phyloP scores from a whole-genome alignment of 2,797 vertebrate genomes.

The Echeneis naucrates region DNA sequence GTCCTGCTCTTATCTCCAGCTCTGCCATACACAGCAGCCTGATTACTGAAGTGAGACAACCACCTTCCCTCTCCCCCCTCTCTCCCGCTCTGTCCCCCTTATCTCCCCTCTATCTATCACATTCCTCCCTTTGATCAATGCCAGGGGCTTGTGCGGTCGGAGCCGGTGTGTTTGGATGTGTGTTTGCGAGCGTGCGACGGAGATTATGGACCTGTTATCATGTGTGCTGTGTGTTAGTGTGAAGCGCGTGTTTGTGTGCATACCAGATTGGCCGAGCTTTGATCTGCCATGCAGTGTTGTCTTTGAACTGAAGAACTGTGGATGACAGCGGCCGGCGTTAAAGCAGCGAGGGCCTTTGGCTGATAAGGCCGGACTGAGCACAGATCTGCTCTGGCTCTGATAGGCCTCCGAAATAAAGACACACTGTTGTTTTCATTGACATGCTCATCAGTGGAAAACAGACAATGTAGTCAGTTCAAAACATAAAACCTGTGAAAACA shows the following conservation, averaged over 20 bases:
- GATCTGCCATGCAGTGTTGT: conserved; percentile 79
- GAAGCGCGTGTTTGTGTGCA: conserved; percentile 53
- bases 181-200: conserved; percentile 65
- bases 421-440: too few species aligned
- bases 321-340: conserved; percentile 68
- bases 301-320: conserved; percentile 76
- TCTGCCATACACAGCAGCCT: conserved; percentile 49
- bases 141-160: conserved; percentile 70
- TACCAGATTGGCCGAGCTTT: conserved; percentile 73
- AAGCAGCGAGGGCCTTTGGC: conserved; percentile 59
- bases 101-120: conserved; percentile 80
- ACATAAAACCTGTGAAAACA: too few species aligned
- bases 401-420: too few species aligned
- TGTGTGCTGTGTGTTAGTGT: conserved; percentile 66
- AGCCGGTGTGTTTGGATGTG: conserved; percentile 65
- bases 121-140: conserved; percentile 84
- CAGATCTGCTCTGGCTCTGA: conserved; percentile 7
- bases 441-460: too few species aligned
- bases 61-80: conserved; percentile 27
- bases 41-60: conserved; percentile 63
- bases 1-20: conserved; percentile 40
- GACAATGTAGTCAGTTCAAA: too few species aligned
- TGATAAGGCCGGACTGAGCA: conserved; percentile 62
- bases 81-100: conserved; percentile 38
- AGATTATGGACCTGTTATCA: conserved; percentile 76